Conservation (phyloP, 1,140 invertebrate species). For the Aphidius ervi region DNA sequence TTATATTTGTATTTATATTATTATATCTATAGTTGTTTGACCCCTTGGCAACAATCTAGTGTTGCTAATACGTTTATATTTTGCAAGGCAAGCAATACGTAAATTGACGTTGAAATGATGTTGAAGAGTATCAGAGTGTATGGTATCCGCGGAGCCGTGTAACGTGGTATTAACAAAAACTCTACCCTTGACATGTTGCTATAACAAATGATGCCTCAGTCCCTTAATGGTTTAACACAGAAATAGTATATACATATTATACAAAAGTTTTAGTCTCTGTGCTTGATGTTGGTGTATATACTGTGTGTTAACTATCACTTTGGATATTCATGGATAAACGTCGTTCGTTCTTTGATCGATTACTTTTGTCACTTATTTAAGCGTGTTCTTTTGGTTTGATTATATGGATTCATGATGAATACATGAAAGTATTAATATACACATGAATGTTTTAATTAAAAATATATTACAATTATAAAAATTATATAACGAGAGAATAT, state of each 20-base stretch:
- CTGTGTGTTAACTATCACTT: too few species aligned
- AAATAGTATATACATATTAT: neutral
- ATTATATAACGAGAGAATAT: neutral
- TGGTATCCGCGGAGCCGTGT: slow-evolving; percentile 36
- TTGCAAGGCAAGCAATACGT: slow-evolving; percentile 14
- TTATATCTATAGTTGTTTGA: neutral
- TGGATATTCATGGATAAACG: slow-evolving; percentile 7
- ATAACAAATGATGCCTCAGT: slow-evolving; percentile 43
- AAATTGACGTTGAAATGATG: too few species aligned
- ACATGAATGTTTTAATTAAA: neutral
- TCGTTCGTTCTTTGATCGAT: slow-evolving; percentile 40
- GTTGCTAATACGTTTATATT: slow-evolving; percentile 36
- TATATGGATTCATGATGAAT: slow-evolving; percentile 26
- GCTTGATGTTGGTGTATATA: slow-evolving; percentile 25
- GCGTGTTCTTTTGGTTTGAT: slow-evolving; percentile 7
- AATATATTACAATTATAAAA: neutral
- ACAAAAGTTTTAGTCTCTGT: slow-evolving; percentile 26
- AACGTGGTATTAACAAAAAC: slow-evolving; percentile 43
- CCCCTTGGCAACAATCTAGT: slow-evolving; percentile 14
- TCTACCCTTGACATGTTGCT: slow-evolving; percentile 11
- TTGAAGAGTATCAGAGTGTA: slow-evolving; percentile 18
- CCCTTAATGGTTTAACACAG: slow-evolving; percentile 37
- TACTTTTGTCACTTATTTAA: slow-evolving; percentile 42
- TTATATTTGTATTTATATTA: too few species aligned
- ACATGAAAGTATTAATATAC: slow-evolving; percentile 28